These are phyloP conservation scores for Brienomyrus brachyistius DNA, from an alignment of 2,113 vertebrate genomes.

Conservation along the genomic window DNA sequence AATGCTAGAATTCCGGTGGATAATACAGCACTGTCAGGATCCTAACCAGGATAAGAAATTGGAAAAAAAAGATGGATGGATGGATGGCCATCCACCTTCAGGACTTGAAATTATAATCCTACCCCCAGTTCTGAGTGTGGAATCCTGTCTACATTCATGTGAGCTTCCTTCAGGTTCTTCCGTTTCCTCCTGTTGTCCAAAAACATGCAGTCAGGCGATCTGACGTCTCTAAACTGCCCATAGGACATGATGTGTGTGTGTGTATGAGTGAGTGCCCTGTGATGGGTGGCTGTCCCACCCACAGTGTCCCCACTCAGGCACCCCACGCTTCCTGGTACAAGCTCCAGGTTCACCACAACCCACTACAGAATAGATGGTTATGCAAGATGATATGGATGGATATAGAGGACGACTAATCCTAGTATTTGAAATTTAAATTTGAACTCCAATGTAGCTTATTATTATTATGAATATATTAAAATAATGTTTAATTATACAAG, in stretches of 20 bases:
- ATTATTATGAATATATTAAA: background rate
- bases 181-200: background rate
- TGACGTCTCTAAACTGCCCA: background rate
- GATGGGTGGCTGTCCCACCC: background rate
- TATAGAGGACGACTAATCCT: background rate
- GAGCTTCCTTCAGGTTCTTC: background rate
- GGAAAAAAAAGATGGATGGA: background rate
- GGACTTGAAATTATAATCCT: background rate
- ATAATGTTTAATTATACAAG: background rate
- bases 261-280: background rate
- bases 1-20: background rate
- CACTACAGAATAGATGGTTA: background rate
- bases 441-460: background rate
- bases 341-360: background rate
- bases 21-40: background rate
- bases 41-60: background rate
- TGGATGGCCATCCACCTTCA: background rate
- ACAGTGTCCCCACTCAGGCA: background rate
- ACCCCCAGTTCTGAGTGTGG: background rate
- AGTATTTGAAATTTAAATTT: background rate
- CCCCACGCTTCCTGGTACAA: background rate
- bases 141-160: background rate
- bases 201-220: background rate
- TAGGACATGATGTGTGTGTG: background rate
- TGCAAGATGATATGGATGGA: background rate